Conservation (phyloP, 1,140 invertebrate genomes). For the Whitmania pigra region DNA sequence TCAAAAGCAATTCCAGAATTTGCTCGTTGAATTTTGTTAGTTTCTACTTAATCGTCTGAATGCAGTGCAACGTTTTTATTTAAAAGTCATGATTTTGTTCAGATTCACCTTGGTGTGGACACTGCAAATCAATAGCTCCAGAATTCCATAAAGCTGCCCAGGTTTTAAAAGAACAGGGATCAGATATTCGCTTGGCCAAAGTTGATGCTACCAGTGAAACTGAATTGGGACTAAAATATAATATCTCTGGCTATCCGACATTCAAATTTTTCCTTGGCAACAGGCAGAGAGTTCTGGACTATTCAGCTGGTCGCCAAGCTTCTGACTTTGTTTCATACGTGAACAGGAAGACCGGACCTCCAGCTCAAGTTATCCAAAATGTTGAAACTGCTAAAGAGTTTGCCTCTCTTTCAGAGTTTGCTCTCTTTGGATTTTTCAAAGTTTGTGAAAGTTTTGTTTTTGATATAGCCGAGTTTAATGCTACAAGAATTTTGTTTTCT, state of each 20-base stretch:
- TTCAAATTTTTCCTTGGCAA: conserved; percentile 75
- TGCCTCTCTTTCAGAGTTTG: conserved; percentile 62
- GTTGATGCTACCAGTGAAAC: conserved; percentile 85
- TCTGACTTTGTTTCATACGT: conserved; percentile 88
- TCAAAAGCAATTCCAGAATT: conserved; percentile 59
- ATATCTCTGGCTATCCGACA: conserved; percentile 80
- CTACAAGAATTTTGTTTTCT: too few relatives aligned
- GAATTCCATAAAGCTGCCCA: conserved; percentile 86
- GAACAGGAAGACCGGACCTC: conserved; percentile 86
- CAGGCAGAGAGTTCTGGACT: conserved; percentile 66
- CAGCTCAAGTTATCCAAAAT: conserved; percentile 59
- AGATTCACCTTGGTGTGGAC: conserved; percentile 83
- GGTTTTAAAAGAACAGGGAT: conserved; percentile 53
- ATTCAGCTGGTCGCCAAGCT: conserved; percentile 68
- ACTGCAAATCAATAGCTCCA: conserved; percentile 92
- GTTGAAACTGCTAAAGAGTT: conserved; percentile 73
- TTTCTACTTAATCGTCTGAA: conserved; percentile 36
- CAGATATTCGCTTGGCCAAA: conserved; percentile 68
- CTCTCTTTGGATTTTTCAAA: conserved; percentile 87
- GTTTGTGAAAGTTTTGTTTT: conserved; percentile 29
- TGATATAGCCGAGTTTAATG: conserved; percentile 10
- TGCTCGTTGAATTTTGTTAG: conserved; percentile 96
- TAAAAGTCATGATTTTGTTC: conserved; percentile 24
- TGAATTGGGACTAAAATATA: conserved; percentile 68
- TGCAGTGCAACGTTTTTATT: conserved; percentile 5